Evolutionary conservation across 2,113 vertebrate genomes (phyloP).

Genomic region (Ochotona curzoniae): DNA sequence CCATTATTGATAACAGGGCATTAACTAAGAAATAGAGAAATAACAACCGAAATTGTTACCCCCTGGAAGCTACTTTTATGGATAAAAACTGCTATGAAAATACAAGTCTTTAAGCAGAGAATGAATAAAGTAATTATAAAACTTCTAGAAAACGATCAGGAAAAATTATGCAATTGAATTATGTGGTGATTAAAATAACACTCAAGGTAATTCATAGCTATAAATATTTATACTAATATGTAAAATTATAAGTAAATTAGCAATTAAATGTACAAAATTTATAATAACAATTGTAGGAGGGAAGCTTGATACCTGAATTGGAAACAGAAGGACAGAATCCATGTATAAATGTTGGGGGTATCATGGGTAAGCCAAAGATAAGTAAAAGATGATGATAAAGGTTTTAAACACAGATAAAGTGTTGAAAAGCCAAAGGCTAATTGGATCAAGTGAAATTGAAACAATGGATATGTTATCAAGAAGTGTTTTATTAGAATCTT

Average conservation of each 20-base stretch:
- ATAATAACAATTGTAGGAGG: background rate
- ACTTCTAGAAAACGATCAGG: background rate
- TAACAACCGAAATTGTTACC: background rate
- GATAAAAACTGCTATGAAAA: background rate
- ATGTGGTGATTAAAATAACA: background rate
- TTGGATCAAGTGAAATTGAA: constrained; percentile 10
- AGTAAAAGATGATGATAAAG: too few relatives aligned
- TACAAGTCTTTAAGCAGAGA: background rate
- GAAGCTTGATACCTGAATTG: background rate
- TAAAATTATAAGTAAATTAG: background rate
- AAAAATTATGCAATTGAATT: background rate
- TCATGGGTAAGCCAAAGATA: too few relatives aligned
- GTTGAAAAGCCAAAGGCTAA: background rate
- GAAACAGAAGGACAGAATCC: background rate
- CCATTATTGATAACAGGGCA: background rate
- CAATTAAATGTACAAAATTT: background rate
- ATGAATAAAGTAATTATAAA: background rate
- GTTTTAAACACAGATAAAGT: background rate
- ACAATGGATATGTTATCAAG: background rate
- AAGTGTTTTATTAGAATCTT: background rate
- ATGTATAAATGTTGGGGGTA: too few relatives aligned
- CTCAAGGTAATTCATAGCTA: background rate
- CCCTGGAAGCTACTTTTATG: background rate
- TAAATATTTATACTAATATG: background rate
- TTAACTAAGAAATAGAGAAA: background rate